Evolutionary conservation across 2,113 vertebrate genomes (phyloP).

Genomic region (Pithys albifrons): DNA sequence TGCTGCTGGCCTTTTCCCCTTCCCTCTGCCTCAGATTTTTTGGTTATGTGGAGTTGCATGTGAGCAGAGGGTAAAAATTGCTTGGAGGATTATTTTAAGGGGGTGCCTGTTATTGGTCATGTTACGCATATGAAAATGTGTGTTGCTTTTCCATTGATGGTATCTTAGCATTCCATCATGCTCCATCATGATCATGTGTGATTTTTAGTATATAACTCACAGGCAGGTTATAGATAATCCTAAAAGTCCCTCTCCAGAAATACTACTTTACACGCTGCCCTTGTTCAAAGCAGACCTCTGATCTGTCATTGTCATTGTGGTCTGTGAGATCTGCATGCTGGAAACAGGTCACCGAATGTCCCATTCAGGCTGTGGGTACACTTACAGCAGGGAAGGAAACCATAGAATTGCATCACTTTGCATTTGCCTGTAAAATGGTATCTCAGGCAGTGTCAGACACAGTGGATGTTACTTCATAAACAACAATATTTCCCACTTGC

Average conservation of each 20-base stretch:
- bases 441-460: background rate
- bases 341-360: background rate
- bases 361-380: background rate
- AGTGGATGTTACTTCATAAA: background rate
- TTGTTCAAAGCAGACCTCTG: background rate
- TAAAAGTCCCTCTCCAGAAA: background rate
- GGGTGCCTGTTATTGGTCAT: rapidly evolving
- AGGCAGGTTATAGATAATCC: background rate
- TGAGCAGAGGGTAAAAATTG: background rate
- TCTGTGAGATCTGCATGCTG: background rate
- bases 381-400: background rate
- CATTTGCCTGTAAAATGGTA: background rate
- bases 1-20: background rate
- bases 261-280: background rate
- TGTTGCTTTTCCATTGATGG: background rate
- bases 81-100: background rate
- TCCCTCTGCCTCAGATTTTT: background rate
- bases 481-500: background rate
- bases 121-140: rapidly evolving
- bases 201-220: background rate
- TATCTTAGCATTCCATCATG: background rate
- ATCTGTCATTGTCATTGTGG: background rate
- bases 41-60: background rate
- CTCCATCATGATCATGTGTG: background rate
- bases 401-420: background rate